Evolutionary conservation across 2,888 invertebrate species (phyloP).

Genomic region (Diadegma fenestrale): DNA sequence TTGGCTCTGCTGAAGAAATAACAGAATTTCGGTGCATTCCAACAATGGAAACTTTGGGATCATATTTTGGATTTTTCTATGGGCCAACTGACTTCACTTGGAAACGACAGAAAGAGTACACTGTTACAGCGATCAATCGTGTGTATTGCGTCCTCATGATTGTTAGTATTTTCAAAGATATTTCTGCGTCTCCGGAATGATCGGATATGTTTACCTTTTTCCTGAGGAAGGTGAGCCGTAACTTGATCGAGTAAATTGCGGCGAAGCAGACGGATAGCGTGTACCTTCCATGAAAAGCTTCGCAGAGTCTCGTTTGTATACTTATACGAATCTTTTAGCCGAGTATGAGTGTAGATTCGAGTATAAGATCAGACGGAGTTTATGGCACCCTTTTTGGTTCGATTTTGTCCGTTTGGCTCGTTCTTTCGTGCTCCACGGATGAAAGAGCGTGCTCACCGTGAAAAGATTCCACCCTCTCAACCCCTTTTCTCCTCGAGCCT

Average conservation of each 20-base stretch:
- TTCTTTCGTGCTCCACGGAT: slow-evolving; percentile 50
- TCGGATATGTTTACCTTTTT: slow-evolving; percentile 58
- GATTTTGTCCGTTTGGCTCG: slow-evolving; percentile 58
- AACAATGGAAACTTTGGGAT: too few species aligned
- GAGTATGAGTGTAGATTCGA: slow-evolving; percentile 22
- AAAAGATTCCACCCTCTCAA: slow-evolving; percentile 60
- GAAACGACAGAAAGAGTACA: neutral
- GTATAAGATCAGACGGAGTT: slow-evolving; percentile 49
- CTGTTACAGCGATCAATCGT: neutral
- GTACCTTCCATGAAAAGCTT: slow-evolving; percentile 36
- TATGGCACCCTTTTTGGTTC: slow-evolving; percentile 54
- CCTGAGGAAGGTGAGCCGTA: slow-evolving; percentile 51
- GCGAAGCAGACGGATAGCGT: slow-evolving; percentile 56
- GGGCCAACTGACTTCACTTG: neutral
- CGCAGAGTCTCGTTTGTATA: slow-evolving; percentile 10
- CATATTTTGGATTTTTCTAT: too few species aligned
- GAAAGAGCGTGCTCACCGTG: slow-evolving; percentile 63
- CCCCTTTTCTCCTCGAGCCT: slow-evolving; percentile 10
- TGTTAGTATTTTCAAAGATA: slow-evolving; percentile 1
- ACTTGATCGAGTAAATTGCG: slow-evolving; percentile 65
- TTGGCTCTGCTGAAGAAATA: too few species aligned
- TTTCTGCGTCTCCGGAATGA: slow-evolving; percentile 30
- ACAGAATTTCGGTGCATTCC: too few species aligned
- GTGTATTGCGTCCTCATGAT: slow-evolving; percentile 5
- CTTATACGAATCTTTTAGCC: neutral